A percentile compares a stretch with the other conserved stretches of the same genome.
These are phyloP conservation scores for Penelope pileata DNA, from an alignment of 2,113 vertebrate genomes.

Conservation along the genomic window DNA sequence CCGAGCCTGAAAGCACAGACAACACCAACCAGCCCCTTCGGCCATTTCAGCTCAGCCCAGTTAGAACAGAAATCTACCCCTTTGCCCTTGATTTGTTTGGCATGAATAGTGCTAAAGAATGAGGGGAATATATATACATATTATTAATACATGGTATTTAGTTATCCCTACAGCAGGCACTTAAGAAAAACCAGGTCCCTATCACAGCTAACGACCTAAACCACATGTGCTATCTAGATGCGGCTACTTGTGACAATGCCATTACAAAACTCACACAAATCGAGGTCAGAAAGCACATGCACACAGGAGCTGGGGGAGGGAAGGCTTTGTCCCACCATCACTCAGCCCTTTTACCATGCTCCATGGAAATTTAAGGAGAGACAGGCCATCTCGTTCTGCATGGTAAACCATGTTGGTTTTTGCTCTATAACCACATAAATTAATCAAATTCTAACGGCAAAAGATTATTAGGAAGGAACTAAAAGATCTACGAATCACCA, in stretches of 20 bases:
- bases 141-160: neutral
- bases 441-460: neutral
- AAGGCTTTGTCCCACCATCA: neutral
- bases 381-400: neutral
- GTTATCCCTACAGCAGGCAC: neutral
- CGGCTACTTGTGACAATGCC: neutral
- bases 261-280: neutral
- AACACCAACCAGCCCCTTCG: neutral
- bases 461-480: neutral
- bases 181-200: neutral
- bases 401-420: neutral
- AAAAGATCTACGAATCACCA: neutral
- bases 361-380: neutral
- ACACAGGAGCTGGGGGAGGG: fast-evolving
- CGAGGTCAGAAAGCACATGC: neutral
- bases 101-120: neutral
- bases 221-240: neutral
- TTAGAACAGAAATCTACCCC: neutral
- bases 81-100: neutral
- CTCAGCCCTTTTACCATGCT: neutral
- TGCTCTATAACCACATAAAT: neutral
- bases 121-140: neutral
- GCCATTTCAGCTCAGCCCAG: neutral
- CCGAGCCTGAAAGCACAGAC: neutral
- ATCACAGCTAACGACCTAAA: neutral